A percentile compares a stretch with the other conserved stretches of the same genome.
phyloP scores from a whole-genome alignment of 2,797 vertebrate species.

The Numenius phaeopus region DNA sequence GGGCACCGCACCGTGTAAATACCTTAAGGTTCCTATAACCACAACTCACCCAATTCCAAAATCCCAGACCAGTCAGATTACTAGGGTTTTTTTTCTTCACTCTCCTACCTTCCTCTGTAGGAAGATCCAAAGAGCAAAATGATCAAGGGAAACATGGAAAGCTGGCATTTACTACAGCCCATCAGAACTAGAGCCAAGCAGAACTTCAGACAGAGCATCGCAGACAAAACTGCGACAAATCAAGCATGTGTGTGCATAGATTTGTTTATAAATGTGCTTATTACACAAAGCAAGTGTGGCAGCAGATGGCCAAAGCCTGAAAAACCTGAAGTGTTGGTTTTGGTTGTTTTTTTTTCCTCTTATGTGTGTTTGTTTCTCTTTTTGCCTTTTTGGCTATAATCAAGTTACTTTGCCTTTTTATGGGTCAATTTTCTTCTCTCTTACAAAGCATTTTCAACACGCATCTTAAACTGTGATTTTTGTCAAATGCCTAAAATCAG shows the following conservation, averaged over 20 bases:
- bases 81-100: background rate
- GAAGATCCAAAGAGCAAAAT: background rate
- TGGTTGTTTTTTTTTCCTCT: no score
- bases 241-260: background rate
- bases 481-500: background rate
- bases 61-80: background rate
- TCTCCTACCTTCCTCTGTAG: background rate
- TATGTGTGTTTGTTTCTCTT: background rate
- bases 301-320: background rate
- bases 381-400: background rate
- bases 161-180: background rate
- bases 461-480: background rate
- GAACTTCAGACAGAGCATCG: background rate
- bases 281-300: background rate
- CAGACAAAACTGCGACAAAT: background rate
- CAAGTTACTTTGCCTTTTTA: background rate
- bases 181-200: background rate
- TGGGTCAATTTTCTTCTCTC: background rate
- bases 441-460: background rate
- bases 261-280: background rate
- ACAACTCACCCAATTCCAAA: background rate
- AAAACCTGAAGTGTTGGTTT: background rate
- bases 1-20: rapidly evolving
- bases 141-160: background rate
- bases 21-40: background rate